Base-by-base conservation (phyloP, 2,797 vertebrate species). In the Smutsia gigantea region DNA sequence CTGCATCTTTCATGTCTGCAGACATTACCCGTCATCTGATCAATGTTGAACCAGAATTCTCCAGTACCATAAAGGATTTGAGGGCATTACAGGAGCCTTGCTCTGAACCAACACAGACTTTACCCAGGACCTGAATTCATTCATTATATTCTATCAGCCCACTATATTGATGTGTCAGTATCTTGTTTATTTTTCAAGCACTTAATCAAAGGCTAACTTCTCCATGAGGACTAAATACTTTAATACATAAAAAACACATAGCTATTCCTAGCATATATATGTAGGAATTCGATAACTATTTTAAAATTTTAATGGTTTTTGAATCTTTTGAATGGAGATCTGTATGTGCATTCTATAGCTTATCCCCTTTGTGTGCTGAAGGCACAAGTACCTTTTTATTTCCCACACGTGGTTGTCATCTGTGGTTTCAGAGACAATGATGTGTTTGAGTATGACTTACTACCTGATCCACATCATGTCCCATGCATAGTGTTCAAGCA, bases 1-100 rank as follows among this genome's bases (percentile, higher is more conserved):
- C 31, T 72, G 74, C 31, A 87, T 78, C 25, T 87, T 96, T 95
- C 55, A 63, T 83, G 61, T 86, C 49, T 90, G 25, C 2, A 89
- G 55, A 92, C 21, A 57, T 25, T 31, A 85, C 12, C n/a, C 71
- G 92, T 92, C 37, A 64, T 86, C 42, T n/a, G 42, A 71, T 42
- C 66, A 92, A 46, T 87, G 82, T 10, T 37, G 63, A 92, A 66
- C 23, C 27, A 78, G 57, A 88, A 85, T 90, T 39, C 3, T 90
- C 21, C 10, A 88, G 59, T 69, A 77, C 53, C 77, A 42, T 10
- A 53, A 21, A 92, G 21, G 37, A 53, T 31, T 86, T 12, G 34
- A 83, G 31, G 66, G 55, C 27, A 57, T 34, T 78, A 90, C 39
- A 63, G 39, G n/a, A 42, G 87, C 5, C 27, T 85, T 90, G 31